Evolutionary conservation across 2,888 invertebrate genomes (phyloP).

Genomic region (Xanthorhoe designata): DNA sequence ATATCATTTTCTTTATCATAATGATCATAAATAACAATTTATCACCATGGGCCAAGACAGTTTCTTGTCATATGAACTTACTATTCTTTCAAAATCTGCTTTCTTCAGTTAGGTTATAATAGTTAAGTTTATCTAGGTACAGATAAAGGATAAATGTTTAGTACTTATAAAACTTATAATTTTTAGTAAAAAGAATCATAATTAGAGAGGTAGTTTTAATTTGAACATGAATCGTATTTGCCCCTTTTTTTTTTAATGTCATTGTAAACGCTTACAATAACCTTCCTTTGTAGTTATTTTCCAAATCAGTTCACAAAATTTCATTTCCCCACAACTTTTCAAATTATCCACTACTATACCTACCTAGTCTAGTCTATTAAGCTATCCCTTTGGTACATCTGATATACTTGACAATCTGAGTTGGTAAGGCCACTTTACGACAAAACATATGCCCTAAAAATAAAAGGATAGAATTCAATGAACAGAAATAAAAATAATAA

Average conservation of each 20-base stretch:
- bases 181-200: background rate
- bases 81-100: background rate
- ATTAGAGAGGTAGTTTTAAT: background rate
- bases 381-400: constrained; percentile 32
- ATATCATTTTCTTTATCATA: constrained; percentile 11
- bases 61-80: background rate
- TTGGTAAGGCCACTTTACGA: background rate
- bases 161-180: too few relatives aligned
- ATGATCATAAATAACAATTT: background rate
- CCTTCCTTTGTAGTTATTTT: constrained; percentile 12
- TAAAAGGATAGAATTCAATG: too few relatives aligned
- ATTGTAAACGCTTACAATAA: background rate
- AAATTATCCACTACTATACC: constrained; percentile 20
- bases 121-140: background rate
- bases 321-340: constrained; percentile 25
- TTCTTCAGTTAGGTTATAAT: background rate
- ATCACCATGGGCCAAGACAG: background rate
- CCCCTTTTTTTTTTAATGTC: background rate
- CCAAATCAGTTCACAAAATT: constrained; percentile 15
- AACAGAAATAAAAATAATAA: too few relatives aligned
- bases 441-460: background rate
- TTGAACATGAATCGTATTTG: background rate
- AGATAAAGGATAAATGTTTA: background rate
- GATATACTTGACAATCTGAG: constrained; percentile 7
- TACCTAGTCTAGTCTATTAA: constrained; percentile 15